Evolutionary conservation across 2,113 vertebrate species (phyloP).

Genomic region (Cyanoderma ruficeps): DNA sequence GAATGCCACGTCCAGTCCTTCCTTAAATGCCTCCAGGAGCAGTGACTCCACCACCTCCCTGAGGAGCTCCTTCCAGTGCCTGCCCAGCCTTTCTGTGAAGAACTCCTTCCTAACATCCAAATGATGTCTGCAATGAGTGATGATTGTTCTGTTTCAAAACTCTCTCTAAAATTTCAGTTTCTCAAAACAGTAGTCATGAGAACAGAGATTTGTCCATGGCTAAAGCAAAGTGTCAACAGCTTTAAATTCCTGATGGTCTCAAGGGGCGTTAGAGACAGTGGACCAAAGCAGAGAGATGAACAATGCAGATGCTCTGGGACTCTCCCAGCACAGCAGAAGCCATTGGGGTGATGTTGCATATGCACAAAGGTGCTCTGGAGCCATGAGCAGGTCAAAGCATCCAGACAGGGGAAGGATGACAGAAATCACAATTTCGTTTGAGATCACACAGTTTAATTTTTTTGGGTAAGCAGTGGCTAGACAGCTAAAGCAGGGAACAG

Average conservation of each 20-base stretch:
- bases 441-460: background rate
- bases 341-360: accelerated
- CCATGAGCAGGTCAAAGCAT: background rate
- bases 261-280: background rate
- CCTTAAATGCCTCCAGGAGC: background rate
- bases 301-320: background rate
- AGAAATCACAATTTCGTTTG: background rate
- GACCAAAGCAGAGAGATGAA: background rate
- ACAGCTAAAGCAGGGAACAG: background rate
- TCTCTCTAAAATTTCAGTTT: background rate
- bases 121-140: background rate
- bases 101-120: background rate
- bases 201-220: background rate
- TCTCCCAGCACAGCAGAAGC: background rate
- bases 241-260: background rate
- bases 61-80: background rate
- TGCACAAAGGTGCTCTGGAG: background rate
- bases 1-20: background rate
- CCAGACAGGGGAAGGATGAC: background rate
- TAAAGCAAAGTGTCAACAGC: background rate
- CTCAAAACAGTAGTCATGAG: background rate
- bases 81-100: background rate
- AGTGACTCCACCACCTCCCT: background rate
- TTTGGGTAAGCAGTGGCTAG: background rate
- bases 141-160: background rate